phyloP scores from a whole-genome alignment of 2,888 invertebrate species.

The Cantharis flavilabris region DNA sequence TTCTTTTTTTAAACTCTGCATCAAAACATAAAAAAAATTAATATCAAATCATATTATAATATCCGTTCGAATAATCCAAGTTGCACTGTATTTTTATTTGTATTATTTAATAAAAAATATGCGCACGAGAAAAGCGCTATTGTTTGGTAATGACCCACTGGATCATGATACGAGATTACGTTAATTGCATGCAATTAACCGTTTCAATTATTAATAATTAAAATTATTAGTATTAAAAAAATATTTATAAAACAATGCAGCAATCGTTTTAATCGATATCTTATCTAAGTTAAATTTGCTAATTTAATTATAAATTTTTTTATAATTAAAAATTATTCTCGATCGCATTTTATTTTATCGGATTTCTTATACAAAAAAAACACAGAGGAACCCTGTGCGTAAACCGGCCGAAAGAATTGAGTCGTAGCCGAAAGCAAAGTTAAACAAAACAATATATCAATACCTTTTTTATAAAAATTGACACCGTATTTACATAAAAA shows the following conservation, averaged over 20 bases:
- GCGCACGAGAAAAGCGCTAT: background rate
- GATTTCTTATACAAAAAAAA: background rate
- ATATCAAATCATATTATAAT: background rate
- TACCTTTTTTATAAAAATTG: too few species aligned
- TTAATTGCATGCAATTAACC: background rate
- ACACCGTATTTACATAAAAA: too few species aligned
- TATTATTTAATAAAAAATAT: background rate
- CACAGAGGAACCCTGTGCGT: too few species aligned
- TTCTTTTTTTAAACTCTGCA: conserved; percentile 88
- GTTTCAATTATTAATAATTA: background rate
- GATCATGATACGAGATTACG: background rate
- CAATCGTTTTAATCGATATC: background rate
- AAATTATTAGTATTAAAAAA: background rate
- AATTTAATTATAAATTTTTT: background rate
- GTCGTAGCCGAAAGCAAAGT: too few species aligned
- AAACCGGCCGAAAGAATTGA: too few species aligned
- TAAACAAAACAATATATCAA: too few species aligned
- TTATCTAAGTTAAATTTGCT: background rate
- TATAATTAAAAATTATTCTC: background rate
- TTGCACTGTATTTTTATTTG: background rate
- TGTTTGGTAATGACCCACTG: background rate
- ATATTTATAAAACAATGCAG: background rate
- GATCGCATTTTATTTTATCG: background rate
- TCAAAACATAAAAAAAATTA: conserved; percentile 39
- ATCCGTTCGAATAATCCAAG: background rate